Percentiles rank a stretch among this genome's conserved stretches.
Evolutionary conservation across 2,888 invertebrate genomes (phyloP).

Genomic region (Phragmatobia fuliginosa): DNA sequence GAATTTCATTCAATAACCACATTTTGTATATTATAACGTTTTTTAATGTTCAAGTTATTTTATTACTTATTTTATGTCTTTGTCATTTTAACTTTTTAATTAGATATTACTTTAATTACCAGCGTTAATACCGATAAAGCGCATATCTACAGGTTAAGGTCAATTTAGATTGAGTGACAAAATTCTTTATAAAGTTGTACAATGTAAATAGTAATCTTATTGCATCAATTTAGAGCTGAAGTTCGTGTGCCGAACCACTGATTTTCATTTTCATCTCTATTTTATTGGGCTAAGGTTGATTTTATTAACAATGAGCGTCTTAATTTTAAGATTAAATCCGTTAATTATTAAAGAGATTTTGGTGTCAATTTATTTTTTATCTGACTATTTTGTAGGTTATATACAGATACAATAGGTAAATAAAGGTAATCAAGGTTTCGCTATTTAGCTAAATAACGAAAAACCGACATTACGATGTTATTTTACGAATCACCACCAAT

Average conservation of each 20-base stretch:
- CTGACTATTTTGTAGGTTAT: not conserved
- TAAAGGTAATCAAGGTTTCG: not conserved
- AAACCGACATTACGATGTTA: not conserved
- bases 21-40: not conserved
- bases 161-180: not conserved
- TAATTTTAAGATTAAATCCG: not conserved
- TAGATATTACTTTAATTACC: not conserved
- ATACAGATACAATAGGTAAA: not conserved
- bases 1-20: not conserved
- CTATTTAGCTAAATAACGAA: not conserved
- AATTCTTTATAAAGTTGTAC: not conserved
- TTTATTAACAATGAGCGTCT: not conserved
- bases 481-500: constrained; percentile 12
- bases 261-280: not conserved
- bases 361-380: not conserved
- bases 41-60: not conserved
- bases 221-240: not conserved
- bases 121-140: not conserved
- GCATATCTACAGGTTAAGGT: not conserved
- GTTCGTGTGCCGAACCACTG: not conserved
- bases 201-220: not conserved
- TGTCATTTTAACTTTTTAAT: not conserved
- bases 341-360: not conserved
- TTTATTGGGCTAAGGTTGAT: not conserved
- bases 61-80: not conserved